A percentile compares a stretch with the other conserved stretches of the same genome.
phyloP scores from a whole-genome alignment of 2,888 invertebrate genomes.

The Loripinus fragilis region DNA sequence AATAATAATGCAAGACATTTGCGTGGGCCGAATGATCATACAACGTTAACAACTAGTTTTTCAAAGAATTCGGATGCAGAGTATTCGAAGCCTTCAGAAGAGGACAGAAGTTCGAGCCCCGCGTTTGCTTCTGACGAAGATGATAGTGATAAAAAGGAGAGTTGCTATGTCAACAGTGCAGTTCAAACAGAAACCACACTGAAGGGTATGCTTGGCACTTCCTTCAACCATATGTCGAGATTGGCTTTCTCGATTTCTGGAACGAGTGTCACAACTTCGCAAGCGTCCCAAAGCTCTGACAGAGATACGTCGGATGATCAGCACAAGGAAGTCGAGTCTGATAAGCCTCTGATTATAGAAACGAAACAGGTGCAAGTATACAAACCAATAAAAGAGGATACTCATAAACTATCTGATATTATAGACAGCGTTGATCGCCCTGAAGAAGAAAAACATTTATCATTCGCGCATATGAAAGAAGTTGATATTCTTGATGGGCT shows the following conservation, averaged over 20 bases:
- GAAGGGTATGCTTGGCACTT: constrained; percentile 66
- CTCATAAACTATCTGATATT: not conserved
- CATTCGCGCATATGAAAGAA: constrained; percentile 59
- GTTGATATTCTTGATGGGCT: constrained; percentile 74
- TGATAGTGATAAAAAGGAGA: constrained; percentile 67
- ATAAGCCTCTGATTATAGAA: constrained; percentile 41
- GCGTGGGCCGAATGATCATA: constrained; percentile 54
- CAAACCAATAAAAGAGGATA: constrained; percentile 24
- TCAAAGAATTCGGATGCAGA: constrained; percentile 68
- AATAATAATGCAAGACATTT: constrained; percentile 64
- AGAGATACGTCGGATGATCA: constrained; percentile 46
- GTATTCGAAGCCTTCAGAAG: constrained; percentile 81
- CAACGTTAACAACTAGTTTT: constrained; percentile 69
- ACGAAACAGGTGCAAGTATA: constrained; percentile 27
- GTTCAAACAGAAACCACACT: constrained; percentile 69
- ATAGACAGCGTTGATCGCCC: constrained; percentile 27
- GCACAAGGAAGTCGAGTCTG: constrained; percentile 20
- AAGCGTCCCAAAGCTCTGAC: constrained; percentile 47
- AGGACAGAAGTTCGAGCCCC: constrained; percentile 94
- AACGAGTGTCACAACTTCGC: constrained; percentile 60
- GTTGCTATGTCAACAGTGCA: constrained; percentile 69
- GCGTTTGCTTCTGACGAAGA: constrained; percentile 98
- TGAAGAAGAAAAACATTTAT: constrained; percentile 37
- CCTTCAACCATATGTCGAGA: constrained; percentile 66
- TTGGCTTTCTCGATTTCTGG: constrained; percentile 67